phyloP scores from a whole-genome alignment of 2,888 invertebrate species.

The Hesperia comma region DNA sequence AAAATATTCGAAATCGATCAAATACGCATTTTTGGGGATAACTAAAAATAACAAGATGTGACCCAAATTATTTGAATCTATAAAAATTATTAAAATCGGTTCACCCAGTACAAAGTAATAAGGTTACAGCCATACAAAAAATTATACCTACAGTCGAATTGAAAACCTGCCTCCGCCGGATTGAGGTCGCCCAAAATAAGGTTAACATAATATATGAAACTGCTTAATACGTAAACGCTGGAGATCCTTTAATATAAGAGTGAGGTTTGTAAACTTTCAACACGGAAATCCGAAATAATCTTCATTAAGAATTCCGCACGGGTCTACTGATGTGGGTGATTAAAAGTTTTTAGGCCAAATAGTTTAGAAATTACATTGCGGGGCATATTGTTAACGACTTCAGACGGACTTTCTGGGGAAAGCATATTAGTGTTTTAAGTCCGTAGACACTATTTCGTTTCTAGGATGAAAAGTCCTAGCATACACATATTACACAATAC shows the following conservation, averaged over 20 bases:
- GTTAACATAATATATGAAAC: no score
- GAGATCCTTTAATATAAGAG: not conserved
- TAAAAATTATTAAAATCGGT: no score
- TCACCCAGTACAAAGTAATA: no score
- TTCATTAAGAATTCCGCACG: constrained; percentile 8
- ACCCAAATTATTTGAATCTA: no score
- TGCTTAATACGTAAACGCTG: not conserved
- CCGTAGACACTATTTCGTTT: not conserved
- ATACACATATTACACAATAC: no score
- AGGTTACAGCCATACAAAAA: no score
- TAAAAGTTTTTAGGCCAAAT: constrained; percentile 6
- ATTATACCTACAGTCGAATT: no score
- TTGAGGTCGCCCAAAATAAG: no score
- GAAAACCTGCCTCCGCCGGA: no score
- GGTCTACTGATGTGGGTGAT: constrained; percentile 4
- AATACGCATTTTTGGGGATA: no score
- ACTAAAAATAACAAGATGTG: no score
- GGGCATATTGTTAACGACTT: constrained; percentile 14
- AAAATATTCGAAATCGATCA: no score
- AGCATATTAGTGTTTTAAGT: constrained; percentile 5
- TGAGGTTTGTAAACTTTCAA: not conserved
- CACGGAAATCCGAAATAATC: constrained; percentile 7
- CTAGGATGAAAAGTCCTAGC: not conserved
- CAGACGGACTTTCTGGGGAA: not conserved
- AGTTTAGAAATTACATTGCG: constrained; percentile 6